Evolutionary conservation across 2,888 invertebrate species (phyloP), one percentile per base, ranked within the genome.

Genomic region (Aphodius sticticus): DNA sequence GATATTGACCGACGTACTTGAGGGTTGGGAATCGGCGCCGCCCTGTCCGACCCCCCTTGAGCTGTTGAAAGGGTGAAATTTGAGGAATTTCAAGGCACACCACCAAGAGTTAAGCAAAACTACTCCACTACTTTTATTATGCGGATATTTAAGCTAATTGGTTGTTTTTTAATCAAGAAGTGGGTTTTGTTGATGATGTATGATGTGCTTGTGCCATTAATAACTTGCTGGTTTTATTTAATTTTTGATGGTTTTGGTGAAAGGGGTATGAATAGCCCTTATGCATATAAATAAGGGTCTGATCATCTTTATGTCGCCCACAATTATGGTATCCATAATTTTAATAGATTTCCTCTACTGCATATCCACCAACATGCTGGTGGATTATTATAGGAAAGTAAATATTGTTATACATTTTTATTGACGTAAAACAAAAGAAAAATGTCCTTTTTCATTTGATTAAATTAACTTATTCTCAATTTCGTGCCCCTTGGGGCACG

Each of bases 1-100:
- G 16, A 12, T 78, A 53, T 78, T 78, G 78, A 78, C 78, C 70
- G 78, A 78, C 70, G 70, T 78, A 16, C 78, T 78, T 16, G 69
- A 78, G 26, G 37, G 53, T 2, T 53, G n/a, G 76, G 69, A 78
- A 75, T 72, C 69, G 75, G 76, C 78, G 78, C 78, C 78, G 75
- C 75, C 78, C 76, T 78, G 76, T 76, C 78, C 76, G 78, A 69
- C 76, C 78, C 76, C 76, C 70, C 78, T 70, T 76, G 69, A 16
- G 78, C 71, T 69, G 69, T 53, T 53, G 53, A 53, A 53, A 53
- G 53, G 53, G 53, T 53, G 53, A 53, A 53, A 9, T 53, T 53
- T 53, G 53, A 53, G 53, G 53, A 53, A 53, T 53, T 53, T 53
- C 12, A 26, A 26, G 26, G 26, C 26, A 26, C 26, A 53, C 53